Evolutionary conservation across 2,113 vertebrate genomes (phyloP).

Genomic region (Hepsetus odoe): DNA sequence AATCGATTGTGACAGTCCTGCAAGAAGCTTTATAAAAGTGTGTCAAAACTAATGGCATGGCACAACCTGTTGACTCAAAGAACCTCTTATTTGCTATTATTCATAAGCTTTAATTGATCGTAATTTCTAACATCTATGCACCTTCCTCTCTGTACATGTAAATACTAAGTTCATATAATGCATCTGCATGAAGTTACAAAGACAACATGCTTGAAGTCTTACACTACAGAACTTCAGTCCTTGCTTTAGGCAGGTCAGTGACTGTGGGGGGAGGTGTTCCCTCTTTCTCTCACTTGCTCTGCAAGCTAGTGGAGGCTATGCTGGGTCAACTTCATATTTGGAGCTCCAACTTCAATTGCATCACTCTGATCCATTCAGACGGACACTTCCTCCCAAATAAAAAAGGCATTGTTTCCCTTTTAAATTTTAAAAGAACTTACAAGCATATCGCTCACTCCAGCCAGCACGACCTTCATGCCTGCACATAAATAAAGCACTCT

Average conservation of each 20-base stretch:
- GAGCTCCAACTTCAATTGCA: not conserved
- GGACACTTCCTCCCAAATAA: conserved; percentile 10
- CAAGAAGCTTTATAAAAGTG: too few species aligned
- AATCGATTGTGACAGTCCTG: too few species aligned
- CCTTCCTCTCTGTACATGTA: too few species aligned
- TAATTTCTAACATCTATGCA: too few species aligned
- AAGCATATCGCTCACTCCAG: not conserved
- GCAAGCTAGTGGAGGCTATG: not conserved
- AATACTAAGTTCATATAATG: too few species aligned
- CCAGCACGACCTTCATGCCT: not conserved
- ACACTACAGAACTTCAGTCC: not conserved
- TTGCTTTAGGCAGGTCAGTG: not conserved
- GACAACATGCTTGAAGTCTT: not conserved
- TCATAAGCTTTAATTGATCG: too few species aligned
- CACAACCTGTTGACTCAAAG: too few species aligned
- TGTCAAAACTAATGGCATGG: too few species aligned
- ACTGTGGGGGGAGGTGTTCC: not conserved
- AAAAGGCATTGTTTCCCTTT: not conserved
- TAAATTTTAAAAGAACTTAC: conserved; percentile 15
- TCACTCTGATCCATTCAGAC: not conserved
- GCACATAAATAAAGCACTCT: conserved; percentile 8
- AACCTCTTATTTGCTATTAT: too few species aligned
- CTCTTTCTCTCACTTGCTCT: not conserved
- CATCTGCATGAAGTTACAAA: too few species aligned
- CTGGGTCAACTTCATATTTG: not conserved